Base-by-base conservation (phyloP, 2,888 invertebrate genomes). In the Pegoplata infirma region DNA sequence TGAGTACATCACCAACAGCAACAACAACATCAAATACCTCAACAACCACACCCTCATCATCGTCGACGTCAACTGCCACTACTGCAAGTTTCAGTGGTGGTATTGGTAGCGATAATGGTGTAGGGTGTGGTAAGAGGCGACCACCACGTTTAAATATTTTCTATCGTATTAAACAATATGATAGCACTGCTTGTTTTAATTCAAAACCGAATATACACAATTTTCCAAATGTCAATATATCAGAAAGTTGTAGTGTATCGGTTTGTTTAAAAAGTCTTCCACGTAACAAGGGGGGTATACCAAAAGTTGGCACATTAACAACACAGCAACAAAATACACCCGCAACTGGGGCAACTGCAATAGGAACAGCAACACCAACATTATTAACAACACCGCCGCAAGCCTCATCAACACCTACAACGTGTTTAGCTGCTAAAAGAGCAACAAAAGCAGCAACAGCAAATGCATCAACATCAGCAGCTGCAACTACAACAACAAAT, bases 241-340 rank as follows among this genome's bases (percentile, higher is more conserved):
- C 88, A 59, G 90, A 90, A 74, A 88, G 85, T 82, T 86, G 86
- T 63, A 86, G 87, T 80, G 84, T 88, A 17, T 86, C 88, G 80
- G 91, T 94, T 61, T 90, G 92, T 28, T 90, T 94, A 67, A 91
- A 93, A 88, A 93, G 93, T 88, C 90, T 96, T 83, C 96, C 97
- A 21, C 91, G 97, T 47, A 91, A 94, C 83, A 93, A 94, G 79
- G 92, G 92, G 32, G 92, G 92, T 51, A 92, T 95, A 83, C 96
- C 96, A 6, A 89, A 90, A 19, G 90, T 89, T 32, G 83, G 84
- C 23, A 40, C 76, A 49, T 47, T 59, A 46, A 47, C 72, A 17
- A 23, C 67, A 83, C 80, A 58, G 21, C 71, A 46, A 19, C 53
- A 53, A 25, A 47, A 19, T 81, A 55, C 73, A 58, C 56, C 82